A percentile compares a stretch with the other conserved stretches of the same genome.
These are phyloP conservation scores for Drosophila robusta DNA, from an alignment of 2,888 invertebrate genomes.

Conservation along the genomic window DNA sequence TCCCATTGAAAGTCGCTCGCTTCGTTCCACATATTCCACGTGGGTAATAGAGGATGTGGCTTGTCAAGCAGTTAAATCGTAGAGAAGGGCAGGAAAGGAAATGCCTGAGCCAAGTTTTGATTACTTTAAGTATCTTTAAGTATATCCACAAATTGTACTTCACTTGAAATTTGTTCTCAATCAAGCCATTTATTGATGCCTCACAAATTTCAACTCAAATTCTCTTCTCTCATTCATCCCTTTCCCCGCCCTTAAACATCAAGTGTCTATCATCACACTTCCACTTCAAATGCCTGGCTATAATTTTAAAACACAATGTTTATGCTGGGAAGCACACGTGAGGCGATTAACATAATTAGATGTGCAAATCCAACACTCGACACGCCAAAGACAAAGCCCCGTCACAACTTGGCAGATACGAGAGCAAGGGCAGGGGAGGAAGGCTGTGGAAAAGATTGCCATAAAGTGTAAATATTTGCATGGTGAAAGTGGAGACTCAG, in stretches of 20 bases:
- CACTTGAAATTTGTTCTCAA: not conserved
- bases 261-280: constrained; percentile 26
- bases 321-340: constrained; percentile 34
- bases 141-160: not conserved
- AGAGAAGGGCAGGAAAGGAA: no score
- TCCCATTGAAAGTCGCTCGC: not conserved
- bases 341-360: constrained; percentile 54
- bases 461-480: constrained; percentile 63
- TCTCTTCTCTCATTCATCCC: not conserved
- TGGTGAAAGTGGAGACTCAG: constrained; percentile 8
- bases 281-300: constrained; percentile 7
- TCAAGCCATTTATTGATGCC: not conserved
- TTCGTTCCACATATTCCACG: not conserved
- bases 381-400: constrained; percentile 28
- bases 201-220: no score
- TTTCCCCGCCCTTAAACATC: not conserved
- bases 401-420: constrained; percentile 5
- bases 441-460: constrained; percentile 30
- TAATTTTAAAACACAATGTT: constrained; percentile 25
- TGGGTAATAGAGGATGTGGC: no score
- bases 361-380: constrained; percentile 38
- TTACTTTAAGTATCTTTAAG: not conserved
- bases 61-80: no score
- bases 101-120: no score
- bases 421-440: not conserved